Base-by-base conservation (phyloP, 2,888 invertebrate genomes). In the Netelia fuscicornis region DNA sequence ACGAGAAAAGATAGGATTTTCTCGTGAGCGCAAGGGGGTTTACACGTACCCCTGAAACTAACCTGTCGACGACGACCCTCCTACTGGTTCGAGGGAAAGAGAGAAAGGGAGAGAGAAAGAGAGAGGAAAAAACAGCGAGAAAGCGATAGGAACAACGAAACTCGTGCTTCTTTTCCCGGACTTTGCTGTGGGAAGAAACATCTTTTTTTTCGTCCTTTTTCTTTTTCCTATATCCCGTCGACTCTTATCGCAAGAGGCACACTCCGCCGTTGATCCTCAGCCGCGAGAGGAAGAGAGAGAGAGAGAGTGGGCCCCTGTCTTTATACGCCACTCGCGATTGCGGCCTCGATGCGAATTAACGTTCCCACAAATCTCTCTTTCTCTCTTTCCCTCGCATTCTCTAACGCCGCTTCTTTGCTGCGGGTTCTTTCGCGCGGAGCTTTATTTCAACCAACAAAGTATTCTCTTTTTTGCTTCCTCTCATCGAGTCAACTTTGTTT, bases 51-150 rank as follows among this genome's bases (percentile, higher is more conserved):
- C 70, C 62, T 62, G 2, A 54, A 84, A 74, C 60, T 67, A 42
- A 81, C 71, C 77, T 78, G 79, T 68, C 64, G 54, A 65, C 64
- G 54, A 60, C 70, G 65, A 65, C 25, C 77, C 60, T 67, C 30
- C 10, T 13, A 48, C 48, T 9, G 13, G 25, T 25, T 56, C 42
- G 37, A 25, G 25, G 30, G 64, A 52, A 44, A 30, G 42, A 81
- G 67, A 87, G 74, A 83, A 86, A 87, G 86, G 82, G 86, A 87
- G 74, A 83, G 86, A 87, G 86, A 84, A 86, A 87, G 86, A 86
- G 87, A 85, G 86, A 84, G 68, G 89, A 86, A 81, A 87, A 88
- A 87, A 87, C 85, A 86, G 86, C 83, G 48, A 86, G 90, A 86
- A 82, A 89, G 83, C 88, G 90, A 89, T 75, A 71, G 85, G 62